Conservation (phyloP, 2,113 vertebrate genomes). For the Acinonyx jubatus region DNA sequence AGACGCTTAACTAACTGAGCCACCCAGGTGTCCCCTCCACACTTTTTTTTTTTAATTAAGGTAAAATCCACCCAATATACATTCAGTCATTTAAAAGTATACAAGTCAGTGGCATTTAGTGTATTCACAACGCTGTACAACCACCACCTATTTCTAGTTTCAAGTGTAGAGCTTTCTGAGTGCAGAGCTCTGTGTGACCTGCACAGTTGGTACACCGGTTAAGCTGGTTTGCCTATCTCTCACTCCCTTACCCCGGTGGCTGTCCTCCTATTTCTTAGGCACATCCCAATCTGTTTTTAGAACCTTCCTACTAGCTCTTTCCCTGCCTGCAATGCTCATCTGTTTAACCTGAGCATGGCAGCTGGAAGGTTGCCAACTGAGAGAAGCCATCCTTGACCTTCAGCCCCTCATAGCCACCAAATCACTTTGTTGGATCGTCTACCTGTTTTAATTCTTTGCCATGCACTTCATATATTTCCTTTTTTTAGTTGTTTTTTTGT, state of each 20-base stretch:
- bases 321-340: neutral
- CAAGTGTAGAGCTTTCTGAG: neutral
- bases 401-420: neutral
- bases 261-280: neutral
- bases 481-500: neutral
- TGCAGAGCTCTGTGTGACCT: accelerated
- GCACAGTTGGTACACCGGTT: neutral
- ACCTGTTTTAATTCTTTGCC: neutral
- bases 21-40: too few relatives aligned
- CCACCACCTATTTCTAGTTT: neutral
- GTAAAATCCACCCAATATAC: neutral
- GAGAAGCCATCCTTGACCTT: neutral
- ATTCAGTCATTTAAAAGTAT: neutral
- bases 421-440: neutral
- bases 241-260: neutral
- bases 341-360: neutral
- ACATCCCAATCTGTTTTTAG: neutral
- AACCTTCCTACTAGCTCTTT: neutral
- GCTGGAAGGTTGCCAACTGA: neutral
- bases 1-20: too few relatives aligned
- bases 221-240: neutral
- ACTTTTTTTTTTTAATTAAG: neutral
- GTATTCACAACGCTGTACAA: neutral
- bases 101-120: neutral
- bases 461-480: neutral